phyloP scores from a whole-genome alignment of 2,113 vertebrate species.

The Protobothrops mucrosquamatus region DNA sequence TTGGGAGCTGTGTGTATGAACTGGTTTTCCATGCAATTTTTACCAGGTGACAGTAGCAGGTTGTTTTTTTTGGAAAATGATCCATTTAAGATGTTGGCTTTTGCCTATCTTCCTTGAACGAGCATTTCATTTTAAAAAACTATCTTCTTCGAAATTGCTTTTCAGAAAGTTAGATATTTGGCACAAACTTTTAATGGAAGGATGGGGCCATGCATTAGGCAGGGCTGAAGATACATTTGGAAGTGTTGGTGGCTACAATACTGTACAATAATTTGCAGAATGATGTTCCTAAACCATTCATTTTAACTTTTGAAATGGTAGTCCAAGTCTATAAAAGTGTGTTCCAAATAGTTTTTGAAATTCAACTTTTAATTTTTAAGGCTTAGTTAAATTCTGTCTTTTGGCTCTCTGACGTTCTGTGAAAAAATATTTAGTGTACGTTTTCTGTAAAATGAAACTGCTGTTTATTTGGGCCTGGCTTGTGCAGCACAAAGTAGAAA shows the following conservation, averaged over 20 bases:
- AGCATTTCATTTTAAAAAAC: constrained; percentile 10
- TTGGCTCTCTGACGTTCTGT: constrained; percentile 7
- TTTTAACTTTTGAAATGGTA: constrained; percentile 40
- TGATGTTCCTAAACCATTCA: constrained; percentile 35
- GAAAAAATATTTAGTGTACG: constrained; percentile 39
- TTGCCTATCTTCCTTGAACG: background rate
- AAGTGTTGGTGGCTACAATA: constrained; percentile 23
- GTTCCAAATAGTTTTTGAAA: constrained; percentile 41
- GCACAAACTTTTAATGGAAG: constrained; percentile 10
- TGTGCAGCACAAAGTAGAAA: background rate
- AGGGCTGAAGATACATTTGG: constrained; percentile 20
- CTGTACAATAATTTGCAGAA: constrained; percentile 10
- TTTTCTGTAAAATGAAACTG: constrained; percentile 10
- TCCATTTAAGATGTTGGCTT: background rate
- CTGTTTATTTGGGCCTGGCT: background rate
- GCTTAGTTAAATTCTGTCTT: constrained; percentile 34
- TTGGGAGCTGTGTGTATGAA: background rate
- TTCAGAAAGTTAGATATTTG: constrained; percentile 1
- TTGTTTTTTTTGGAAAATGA: background rate
- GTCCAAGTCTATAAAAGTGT: constrained; percentile 34
- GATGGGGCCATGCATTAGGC: background rate
- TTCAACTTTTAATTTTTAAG: constrained; percentile 42
- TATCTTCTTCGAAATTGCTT: background rate
- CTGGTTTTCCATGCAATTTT: background rate
- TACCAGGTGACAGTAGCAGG: background rate